Base-by-base conservation (phyloP, 2,888 invertebrate species). In the Xanthorhoe spadicearia region DNA sequence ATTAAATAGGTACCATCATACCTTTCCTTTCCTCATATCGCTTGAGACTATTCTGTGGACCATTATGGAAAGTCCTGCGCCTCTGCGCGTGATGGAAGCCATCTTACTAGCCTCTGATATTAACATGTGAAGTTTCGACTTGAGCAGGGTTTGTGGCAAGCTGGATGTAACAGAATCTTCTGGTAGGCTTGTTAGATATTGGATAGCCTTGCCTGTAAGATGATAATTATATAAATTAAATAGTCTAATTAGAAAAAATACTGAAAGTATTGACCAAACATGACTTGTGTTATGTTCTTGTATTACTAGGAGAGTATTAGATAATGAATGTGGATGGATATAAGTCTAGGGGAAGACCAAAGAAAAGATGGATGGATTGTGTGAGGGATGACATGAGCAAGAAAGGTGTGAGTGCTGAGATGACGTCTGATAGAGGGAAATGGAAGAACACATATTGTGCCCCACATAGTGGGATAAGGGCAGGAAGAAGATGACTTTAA, bases 31-130 rank as follows among this genome's bases (percentile, higher is more conserved):
- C 62, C 94, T 93, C 74, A 92, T 90, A 77, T 97, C 97, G 76
- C 94, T 95, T 35, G 95, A 94, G 0, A 96, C 94, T 46, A 97
- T 94, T 76, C 95, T 95, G 74, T 96, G 95, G 57, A 97, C 94
- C 93, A 97, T 95, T 58, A 97, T 95, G 0, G 97, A 95, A 10
- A 96, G 90, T 0, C 97, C 97, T 6, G 97, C 97, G 19, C 97
- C 97, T 69, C 96, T 93, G 58, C 97, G 93, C 0, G 97, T 97
- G 8, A 96, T 94, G 59, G 95, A 94, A 2, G 93, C 86, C 83
- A 88, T 90, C 64, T 83, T 86, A 65, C 81, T 85, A 3, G 90
- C 85, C 71, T 90, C 86, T 43, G 81, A 83, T 72, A 94, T 85
- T 32, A 94, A 82, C 69, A 89, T 90, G 15, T 82, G 77, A 7